Base-by-base conservation (phyloP, 1,140 invertebrate genomes). In the Eriosoma lanigerum region DNA sequence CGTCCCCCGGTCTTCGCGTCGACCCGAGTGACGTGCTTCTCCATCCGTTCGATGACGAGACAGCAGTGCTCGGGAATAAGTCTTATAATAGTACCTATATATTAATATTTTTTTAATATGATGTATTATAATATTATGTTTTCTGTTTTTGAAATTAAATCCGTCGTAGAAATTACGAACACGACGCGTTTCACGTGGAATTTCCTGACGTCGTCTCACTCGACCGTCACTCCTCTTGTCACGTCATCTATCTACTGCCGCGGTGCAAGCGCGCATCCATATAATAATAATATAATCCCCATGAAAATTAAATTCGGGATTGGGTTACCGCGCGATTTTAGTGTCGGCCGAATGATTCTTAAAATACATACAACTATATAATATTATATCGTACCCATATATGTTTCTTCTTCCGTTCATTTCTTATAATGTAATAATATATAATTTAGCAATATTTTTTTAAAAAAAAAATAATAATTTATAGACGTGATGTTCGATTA, bases 111-210 rank as follows among this genome's bases (percentile, higher is more conserved):
- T 50, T 70, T 21, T 15, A n/a, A 46, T 48, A 24, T 48, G 21
- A 48, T 13, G 19, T 48, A 12, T n/a, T n/a, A n/a, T n/a, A n/a
- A n/a, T 48, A 17, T 24, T 50, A 50, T 72, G 26, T 50, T 48
- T 78, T 76, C n/a, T 29, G 32, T 78, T 78, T 38, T 75, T 78
- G 75, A 78, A 78, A 78, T 78, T 62, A 62, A 78, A 78, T 78
- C 56, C 54, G 56, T 38, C 32, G 32, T 8, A 38, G 3, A 38
- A 4, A 38, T 62, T 76, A 73, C 29, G 29, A 75, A 58, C 3
- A 4, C 3, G 3, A 38, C 32, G 32, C 52, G 44, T 76, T 76
- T 78, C 56, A 78, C 44, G 75, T 60, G 75, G 75, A 78, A 78
- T 62, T 38, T 46, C 17, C 56, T 60, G 54, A 62, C 75, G 54